Conservation (phyloP, 2,113 vertebrate genomes). For the Leptobrachium leishanense region DNA sequence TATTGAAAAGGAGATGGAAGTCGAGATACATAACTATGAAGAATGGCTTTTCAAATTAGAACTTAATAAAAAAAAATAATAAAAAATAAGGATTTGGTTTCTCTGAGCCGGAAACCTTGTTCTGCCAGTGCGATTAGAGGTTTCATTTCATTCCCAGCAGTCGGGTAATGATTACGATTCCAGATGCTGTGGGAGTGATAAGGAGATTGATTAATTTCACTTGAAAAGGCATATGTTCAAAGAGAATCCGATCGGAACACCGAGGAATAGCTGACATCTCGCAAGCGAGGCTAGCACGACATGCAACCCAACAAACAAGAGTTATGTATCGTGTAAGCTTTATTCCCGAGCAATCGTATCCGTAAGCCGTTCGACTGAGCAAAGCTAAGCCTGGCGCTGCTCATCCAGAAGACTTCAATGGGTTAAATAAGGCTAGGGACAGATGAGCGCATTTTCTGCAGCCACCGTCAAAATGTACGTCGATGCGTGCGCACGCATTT, state of each 20-base stretch:
- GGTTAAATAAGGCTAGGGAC: too few species aligned
- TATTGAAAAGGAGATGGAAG: constrained; percentile 23
- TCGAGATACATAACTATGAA: constrained; percentile 55
- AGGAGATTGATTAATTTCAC: constrained; percentile 95
- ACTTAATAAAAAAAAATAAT: constrained; percentile 70
- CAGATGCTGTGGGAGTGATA: constrained; percentile 86
- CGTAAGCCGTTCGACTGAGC: background rate
- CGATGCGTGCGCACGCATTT: too few species aligned
- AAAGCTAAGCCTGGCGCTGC: background rate
- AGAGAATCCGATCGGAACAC: constrained; percentile 69
- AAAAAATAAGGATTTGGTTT: constrained; percentile 52
- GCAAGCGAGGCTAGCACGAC: constrained; percentile 49
- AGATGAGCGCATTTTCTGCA: too few species aligned
- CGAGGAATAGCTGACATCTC: constrained; percentile 58
- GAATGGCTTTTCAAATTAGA: constrained; percentile 73
- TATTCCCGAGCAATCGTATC: constrained; percentile 27
- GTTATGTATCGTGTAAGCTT: constrained; percentile 27
- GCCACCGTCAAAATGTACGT: too few species aligned
- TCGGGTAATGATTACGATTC: constrained; percentile 85
- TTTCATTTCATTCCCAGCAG: constrained; percentile 92
- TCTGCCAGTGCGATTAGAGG: constrained; percentile 79
- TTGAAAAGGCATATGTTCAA: constrained; percentile 86
- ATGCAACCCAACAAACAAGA: constrained; percentile 54
- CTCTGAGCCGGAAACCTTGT: constrained; percentile 63
- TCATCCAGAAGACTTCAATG: too few species aligned